Evolutionary conservation across 2,113 vertebrate genomes (phyloP).

Genomic region (Brachypodius melanocephalos): DNA sequence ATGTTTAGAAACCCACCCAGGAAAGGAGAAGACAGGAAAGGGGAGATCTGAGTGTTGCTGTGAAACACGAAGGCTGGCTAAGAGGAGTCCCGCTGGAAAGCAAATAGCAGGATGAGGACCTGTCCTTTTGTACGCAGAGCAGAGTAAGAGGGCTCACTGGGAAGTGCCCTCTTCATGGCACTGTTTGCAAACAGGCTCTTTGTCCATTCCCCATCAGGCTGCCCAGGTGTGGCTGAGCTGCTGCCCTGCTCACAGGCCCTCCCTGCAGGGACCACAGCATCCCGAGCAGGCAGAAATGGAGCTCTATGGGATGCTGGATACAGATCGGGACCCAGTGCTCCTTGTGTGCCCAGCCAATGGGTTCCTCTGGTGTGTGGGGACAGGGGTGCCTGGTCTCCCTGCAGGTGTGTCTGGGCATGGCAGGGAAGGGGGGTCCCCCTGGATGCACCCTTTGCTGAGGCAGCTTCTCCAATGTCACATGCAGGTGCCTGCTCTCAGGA

Average conservation of each 20-base stretch:
- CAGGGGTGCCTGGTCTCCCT: neutral
- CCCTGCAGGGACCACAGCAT: neutral
- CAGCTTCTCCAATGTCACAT: neutral
- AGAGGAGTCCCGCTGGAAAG: neutral
- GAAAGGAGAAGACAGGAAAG: conserved; percentile 2
- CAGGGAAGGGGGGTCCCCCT: neutral
- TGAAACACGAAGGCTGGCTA: neutral
- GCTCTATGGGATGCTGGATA: neutral
- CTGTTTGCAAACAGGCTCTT: neutral
- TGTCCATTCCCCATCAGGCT: neutral
- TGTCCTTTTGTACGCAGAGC: neutral
- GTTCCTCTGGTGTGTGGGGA: neutral
- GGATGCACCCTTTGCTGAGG: neutral
- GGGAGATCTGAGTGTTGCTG: neutral
- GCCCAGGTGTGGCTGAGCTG: neutral
- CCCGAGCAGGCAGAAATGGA: rapidly evolving
- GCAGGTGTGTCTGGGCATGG: neutral
- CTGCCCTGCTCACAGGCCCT: neutral
- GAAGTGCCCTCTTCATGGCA: neutral
- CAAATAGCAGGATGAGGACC: neutral
- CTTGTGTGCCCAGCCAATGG: neutral
- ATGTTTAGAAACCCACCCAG: conserved; percentile 35
- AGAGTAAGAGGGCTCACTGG: neutral
- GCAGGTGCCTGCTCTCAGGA: neutral
- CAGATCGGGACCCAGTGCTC: neutral